Conservation (phyloP, 2,113 vertebrate genomes). For the Hyaena hyaena region DNA sequence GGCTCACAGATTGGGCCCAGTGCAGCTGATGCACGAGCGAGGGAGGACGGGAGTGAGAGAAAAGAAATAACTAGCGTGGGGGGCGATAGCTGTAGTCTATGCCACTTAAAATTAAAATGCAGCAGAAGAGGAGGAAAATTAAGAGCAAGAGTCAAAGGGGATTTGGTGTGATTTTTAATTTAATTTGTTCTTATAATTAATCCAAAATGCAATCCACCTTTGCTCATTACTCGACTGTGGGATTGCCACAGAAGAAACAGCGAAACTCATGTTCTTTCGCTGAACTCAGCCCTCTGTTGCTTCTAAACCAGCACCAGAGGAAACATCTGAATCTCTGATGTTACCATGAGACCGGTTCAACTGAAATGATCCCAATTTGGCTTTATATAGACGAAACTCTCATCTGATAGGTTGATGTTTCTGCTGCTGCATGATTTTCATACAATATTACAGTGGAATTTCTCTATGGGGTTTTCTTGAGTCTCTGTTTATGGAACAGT, state of each 20-base stretch:
- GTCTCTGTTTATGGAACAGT: neutral
- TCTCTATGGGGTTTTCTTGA: neutral
- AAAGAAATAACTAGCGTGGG: neutral
- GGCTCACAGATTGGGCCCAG: neutral
- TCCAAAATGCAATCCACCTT: neutral
- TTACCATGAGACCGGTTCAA: neutral
- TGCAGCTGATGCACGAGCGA: accelerated
- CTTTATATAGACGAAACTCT: neutral
- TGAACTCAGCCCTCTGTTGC: neutral
- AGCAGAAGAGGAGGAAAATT: neutral
- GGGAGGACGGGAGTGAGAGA: neutral
- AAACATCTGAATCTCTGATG: neutral
- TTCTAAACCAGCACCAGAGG: neutral
- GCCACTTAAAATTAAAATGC: neutral
- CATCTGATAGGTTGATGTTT: neutral
- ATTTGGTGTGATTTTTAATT: neutral
- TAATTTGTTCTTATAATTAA: neutral
- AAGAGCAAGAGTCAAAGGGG: neutral
- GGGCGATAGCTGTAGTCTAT: no score
- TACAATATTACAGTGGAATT: neutral
- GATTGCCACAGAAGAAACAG: neutral
- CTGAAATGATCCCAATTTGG: neutral
- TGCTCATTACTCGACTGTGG: neutral
- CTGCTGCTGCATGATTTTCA: neutral
- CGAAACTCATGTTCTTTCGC: neutral